Evolutionary conservation across 2,888 invertebrate genomes (phyloP).

Genomic region (Labia minor): DNA sequence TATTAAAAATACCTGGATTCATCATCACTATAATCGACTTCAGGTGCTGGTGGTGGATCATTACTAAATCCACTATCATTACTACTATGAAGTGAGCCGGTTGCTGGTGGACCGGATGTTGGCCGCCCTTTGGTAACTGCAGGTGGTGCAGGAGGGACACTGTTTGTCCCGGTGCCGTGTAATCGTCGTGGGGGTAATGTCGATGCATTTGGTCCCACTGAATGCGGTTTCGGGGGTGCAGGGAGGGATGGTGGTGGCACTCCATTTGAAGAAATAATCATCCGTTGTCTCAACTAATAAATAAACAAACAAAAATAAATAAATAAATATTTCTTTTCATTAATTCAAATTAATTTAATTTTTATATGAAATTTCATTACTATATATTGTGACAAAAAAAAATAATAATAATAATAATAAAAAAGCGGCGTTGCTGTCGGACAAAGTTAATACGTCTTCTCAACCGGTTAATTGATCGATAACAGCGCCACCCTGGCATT

Average conservation of each 20-base stretch:
- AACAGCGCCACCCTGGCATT: too few species aligned
- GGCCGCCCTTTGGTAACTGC: constrained; percentile 15
- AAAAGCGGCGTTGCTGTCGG: too few species aligned
- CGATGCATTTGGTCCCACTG: constrained; percentile 26
- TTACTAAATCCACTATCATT: constrained; percentile 89
- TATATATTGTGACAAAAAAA: too few species aligned
- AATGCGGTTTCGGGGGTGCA: constrained; percentile 35
- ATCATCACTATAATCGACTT: constrained; percentile 83
- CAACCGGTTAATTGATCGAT: too few species aligned
- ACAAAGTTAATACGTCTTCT: too few species aligned
- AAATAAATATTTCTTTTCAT: too few species aligned
- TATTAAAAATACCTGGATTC: constrained; percentile 71
- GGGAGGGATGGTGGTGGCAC: neutral
- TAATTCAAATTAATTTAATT: too few species aligned
- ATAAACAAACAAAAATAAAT: too few species aligned
- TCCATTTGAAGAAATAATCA: neutral
- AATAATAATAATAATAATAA: too few species aligned
- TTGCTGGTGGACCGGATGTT: constrained; percentile 33
- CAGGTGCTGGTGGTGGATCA: constrained; percentile 73
- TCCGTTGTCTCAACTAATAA: neutral
- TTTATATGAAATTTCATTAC: too few species aligned
- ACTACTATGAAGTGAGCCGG: constrained; percentile 70
- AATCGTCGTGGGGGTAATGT: neutral
- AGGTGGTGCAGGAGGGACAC: neutral
- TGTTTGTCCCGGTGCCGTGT: neutral